Conservation (phyloP, 1,140 invertebrate genomes). For the Drosophila oshimai region DNA sequence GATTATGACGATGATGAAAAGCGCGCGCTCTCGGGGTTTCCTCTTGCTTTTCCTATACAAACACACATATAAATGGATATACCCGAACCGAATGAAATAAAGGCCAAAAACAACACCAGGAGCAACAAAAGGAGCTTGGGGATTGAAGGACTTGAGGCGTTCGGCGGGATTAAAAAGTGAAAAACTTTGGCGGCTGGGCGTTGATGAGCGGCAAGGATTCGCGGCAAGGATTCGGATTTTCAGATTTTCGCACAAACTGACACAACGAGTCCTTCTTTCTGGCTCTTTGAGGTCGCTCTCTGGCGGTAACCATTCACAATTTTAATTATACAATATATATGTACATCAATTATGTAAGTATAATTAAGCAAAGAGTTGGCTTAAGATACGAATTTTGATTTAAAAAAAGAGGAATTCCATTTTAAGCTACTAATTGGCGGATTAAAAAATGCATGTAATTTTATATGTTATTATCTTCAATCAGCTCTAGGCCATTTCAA, state of each 20-base stretch:
- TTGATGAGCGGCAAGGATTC: slow-evolving; percentile 61
- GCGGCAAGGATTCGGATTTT: slow-evolving; percentile 27
- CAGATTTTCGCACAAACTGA: slow-evolving; percentile 12
- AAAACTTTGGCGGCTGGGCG: slow-evolving; percentile 72
- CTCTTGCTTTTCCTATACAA: slow-evolving; percentile 35
- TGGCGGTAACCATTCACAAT: slow-evolving; percentile 39
- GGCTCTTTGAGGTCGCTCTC: slow-evolving; percentile 9
- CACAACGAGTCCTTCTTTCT: background rate
- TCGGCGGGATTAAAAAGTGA: slow-evolving; percentile 67
- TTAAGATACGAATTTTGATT: slow-evolving; percentile 24
- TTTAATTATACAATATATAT: slow-evolving; percentile 35
- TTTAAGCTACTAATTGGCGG: slow-evolving; percentile 8
- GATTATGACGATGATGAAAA: slow-evolving; percentile 80
- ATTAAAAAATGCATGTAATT: slow-evolving; percentile 2
- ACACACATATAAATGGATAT: slow-evolving; percentile 28
- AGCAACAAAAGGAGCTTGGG: slow-evolving; percentile 16
- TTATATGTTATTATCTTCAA: background rate
- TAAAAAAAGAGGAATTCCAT: slow-evolving; percentile 1
- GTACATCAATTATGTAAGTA: slow-evolving; percentile 44
- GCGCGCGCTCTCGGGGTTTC: slow-evolving; percentile 53
- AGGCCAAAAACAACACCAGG: slow-evolving; percentile 32
- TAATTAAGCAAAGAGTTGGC: slow-evolving; percentile 58
- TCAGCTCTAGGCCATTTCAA: background rate
- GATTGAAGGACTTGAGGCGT: slow-evolving; percentile 34
- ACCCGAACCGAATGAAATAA: slow-evolving; percentile 38